Evolutionary conservation across 1,140 invertebrate genomes (phyloP).

Genomic region (Pseudomyrmex gracilis): DNA sequence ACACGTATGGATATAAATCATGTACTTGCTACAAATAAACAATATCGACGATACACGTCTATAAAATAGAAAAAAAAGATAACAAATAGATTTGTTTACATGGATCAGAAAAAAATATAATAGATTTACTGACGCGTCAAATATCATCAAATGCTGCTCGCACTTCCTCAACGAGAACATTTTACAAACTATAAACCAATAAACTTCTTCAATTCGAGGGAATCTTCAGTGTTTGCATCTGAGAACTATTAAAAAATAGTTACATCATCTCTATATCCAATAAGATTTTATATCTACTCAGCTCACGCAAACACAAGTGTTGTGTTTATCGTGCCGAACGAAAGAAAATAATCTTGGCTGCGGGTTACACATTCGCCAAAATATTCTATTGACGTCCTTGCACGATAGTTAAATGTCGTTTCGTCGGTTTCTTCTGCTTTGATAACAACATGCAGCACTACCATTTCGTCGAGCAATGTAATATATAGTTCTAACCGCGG

Average conservation of each 20-base stretch:
- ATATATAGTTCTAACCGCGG: constrained; percentile 2
- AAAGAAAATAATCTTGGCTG: constrained; percentile 64
- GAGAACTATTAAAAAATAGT: constrained; percentile 14
- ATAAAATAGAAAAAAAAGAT: not conserved
- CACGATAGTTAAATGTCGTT: constrained; percentile 7
- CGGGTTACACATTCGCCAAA: not conserved
- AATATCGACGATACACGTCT: constrained; percentile 23
- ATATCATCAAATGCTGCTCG: no score
- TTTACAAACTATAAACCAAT: not conserved
- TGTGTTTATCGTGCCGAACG: not conserved
- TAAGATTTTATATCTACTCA: not conserved
- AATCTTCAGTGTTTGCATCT: constrained; percentile 21
- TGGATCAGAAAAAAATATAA: not conserved
- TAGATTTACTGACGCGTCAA: no score
- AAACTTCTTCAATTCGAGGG: not conserved
- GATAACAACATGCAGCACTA: not conserved
- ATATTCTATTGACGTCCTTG: constrained; percentile 25
- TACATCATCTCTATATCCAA: constrained; percentile 46
- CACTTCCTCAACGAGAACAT: not conserved
- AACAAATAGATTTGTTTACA: constrained; percentile 23
- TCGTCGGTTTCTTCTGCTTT: not conserved
- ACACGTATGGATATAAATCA: not conserved
- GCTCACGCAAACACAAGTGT: not conserved
- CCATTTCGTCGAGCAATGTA: not conserved
- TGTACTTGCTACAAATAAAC: constrained; percentile 26